Evolutionary conservation across 2,888 invertebrate genomes (phyloP).

Genomic region (Liodrosophila aerea): DNA sequence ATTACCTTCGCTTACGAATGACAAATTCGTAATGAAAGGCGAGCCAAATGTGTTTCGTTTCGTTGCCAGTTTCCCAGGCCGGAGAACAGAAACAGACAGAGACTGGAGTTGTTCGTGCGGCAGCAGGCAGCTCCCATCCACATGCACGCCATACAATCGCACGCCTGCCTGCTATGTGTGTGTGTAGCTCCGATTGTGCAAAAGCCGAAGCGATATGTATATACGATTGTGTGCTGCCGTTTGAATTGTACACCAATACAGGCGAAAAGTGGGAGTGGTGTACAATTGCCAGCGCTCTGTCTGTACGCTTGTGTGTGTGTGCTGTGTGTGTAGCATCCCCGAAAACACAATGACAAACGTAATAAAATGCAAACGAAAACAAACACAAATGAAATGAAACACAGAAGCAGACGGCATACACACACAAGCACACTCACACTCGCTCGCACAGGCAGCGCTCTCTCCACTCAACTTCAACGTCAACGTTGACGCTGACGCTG

Average conservation of each 20-base stretch:
- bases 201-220: conserved; percentile 72
- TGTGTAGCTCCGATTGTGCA: conserved; percentile 72
- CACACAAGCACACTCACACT: conserved; percentile 11
- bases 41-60: conserved; percentile 73
- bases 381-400: conserved; percentile 65
- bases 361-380: conserved; percentile 65
- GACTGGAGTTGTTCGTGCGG: too few relatives aligned
- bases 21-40: conserved; percentile 82
- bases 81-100: too few relatives aligned
- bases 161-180: conserved; percentile 26
- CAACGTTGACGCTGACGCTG: conserved; percentile 26
- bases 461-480: conserved; percentile 15
- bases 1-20: conserved; percentile 82
- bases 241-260: conserved; percentile 67
- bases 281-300: conserved; percentile 56
- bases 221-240: conserved; percentile 65
- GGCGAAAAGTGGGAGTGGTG: conserved; percentile 72
- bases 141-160: conserved; percentile 38
- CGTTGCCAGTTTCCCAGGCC: conserved; percentile 63
- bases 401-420: conserved; percentile 53
- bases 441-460: not conserved
- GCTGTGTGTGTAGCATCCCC: conserved; percentile 60
- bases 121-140: conserved; percentile 17
- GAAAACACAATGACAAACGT: conserved; percentile 76
- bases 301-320: conserved; percentile 15